Evolutionary conservation across 1,140 invertebrate species (phyloP), one percentile per base, ranked within the genome.

Genomic region (Phocides pigmalion): DNA sequence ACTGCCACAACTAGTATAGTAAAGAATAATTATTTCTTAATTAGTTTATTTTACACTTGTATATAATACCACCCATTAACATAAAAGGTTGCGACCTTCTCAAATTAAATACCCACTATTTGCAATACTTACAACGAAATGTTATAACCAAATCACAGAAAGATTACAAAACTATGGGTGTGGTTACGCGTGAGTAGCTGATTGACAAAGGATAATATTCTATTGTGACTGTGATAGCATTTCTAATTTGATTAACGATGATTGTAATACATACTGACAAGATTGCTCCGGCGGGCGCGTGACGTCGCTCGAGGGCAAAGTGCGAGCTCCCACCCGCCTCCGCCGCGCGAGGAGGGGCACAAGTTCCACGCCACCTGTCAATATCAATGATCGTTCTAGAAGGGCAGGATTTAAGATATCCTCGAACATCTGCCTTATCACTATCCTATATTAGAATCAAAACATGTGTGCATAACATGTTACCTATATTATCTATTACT

Each of bases 271-370:
- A 51, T 74, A 91, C 89, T 89, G 79, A 70, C 87, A 91, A 28
- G 70, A 56, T 62, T 89, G 76, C 15, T 89, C 85, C 8, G 84
- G 86, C 19, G 78, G 82, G 64, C 89, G 87, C 11, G 94, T 95
- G 50, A 94, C 93, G 68, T 95, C 94, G 25, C 93, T 94, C 0
- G 92, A 90, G 9, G 91, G 92, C 49, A 92, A 71, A 62, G 87
- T 90, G n/a, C 87, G 74, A 0, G 87, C 82, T 9, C 84, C 76
- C 12, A 83, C 84, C 16, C 81, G 82, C 49, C 86, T 81, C 63
- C 93, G 88, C 64, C 93, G 90, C 11, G 94, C 94, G 64, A 95
- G 85, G 20, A 95, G 82, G n/a, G 94, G 94, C 20, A 95, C 94
- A 68, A 95, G 87, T 85, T 95, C 95, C 59, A 95, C 92, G 28